phyloP scores from a whole-genome alignment of 2,888 invertebrate species.

The Tyria jacobaeae region DNA sequence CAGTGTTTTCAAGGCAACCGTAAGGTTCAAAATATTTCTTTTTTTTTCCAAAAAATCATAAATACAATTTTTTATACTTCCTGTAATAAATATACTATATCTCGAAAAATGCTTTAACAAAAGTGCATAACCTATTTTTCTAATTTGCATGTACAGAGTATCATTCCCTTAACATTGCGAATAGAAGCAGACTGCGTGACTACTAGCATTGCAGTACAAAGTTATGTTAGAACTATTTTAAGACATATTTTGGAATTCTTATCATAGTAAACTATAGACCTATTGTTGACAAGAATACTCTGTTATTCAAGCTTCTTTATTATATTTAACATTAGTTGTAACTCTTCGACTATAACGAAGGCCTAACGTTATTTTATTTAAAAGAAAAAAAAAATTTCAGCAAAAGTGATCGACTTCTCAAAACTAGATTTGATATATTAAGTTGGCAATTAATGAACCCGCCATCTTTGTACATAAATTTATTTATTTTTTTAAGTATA shows the following conservation, averaged over 20 bases:
- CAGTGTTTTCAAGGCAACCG: too few relatives aligned
- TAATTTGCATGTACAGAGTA: not conserved
- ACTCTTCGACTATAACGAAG: too few relatives aligned
- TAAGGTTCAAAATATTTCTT: not conserved
- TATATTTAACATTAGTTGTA: not conserved
- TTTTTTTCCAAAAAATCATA: too few relatives aligned
- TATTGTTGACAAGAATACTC: conserved; percentile 1
- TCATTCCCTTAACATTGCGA: not conserved
- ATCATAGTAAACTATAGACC: not conserved
- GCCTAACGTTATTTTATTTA: too few relatives aligned
- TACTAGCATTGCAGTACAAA: not conserved
- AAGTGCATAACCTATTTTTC: not conserved
- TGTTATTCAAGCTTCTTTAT: not conserved
- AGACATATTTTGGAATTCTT: not conserved
- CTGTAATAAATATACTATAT: not conserved
- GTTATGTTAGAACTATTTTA: conserved; percentile 5
- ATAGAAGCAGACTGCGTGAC: not conserved
- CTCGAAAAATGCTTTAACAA: not conserved
- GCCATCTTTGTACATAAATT: too few relatives aligned
- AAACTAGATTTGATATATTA: too few relatives aligned
- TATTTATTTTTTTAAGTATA: too few relatives aligned
- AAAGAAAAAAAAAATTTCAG: too few relatives aligned
- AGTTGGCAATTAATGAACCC: too few relatives aligned
- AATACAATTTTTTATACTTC: too few relatives aligned
- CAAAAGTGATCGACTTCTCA: too few relatives aligned